phyloP scores from a whole-genome alignment of 2,888 invertebrate species.

The Itoplectis maculator region DNA sequence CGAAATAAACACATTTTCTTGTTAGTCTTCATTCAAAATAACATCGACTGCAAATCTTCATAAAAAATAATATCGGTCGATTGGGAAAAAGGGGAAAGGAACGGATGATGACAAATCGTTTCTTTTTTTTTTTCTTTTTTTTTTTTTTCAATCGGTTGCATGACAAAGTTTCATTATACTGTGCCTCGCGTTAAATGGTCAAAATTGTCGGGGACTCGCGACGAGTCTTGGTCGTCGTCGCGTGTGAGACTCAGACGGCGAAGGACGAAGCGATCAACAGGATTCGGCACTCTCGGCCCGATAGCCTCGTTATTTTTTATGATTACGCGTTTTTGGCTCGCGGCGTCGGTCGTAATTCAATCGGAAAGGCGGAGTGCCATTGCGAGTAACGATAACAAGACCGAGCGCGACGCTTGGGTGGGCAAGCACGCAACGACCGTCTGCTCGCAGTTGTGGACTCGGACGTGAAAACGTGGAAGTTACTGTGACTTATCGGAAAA shows the following conservation, averaged over 20 bases:
- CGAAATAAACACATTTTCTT: conserved; percentile 2
- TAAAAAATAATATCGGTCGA: too few relatives aligned
- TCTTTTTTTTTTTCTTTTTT: too few relatives aligned
- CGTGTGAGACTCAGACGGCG: neutral
- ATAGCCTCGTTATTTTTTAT: conserved; percentile 31
- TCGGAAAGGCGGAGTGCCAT: conserved; percentile 19
- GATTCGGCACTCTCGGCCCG: conserved; percentile 9
- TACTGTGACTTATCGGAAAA: too few relatives aligned
- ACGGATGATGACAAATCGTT: too few relatives aligned
- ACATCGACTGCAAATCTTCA: too few relatives aligned
- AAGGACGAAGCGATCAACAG: conserved; percentile 35
- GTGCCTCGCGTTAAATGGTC: too few relatives aligned
- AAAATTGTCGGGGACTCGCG: neutral
- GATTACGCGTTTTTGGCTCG: conserved; percentile 31
- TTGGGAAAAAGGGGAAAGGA: too few relatives aligned
- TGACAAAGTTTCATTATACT: too few relatives aligned
- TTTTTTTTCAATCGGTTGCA: too few relatives aligned
- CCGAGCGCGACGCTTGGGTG: neutral
- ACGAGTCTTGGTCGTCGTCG: neutral
- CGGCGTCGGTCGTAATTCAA: neutral
- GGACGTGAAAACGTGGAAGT: too few relatives aligned
- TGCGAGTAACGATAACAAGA: conserved; percentile 21
- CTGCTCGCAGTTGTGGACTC: too few relatives aligned
- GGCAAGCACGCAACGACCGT: neutral
- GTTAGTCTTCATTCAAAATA: neutral